These are phyloP conservation scores for Bubo blakistoni DNA, from an alignment of 2,113 vertebrate species.

Conservation along the genomic window DNA sequence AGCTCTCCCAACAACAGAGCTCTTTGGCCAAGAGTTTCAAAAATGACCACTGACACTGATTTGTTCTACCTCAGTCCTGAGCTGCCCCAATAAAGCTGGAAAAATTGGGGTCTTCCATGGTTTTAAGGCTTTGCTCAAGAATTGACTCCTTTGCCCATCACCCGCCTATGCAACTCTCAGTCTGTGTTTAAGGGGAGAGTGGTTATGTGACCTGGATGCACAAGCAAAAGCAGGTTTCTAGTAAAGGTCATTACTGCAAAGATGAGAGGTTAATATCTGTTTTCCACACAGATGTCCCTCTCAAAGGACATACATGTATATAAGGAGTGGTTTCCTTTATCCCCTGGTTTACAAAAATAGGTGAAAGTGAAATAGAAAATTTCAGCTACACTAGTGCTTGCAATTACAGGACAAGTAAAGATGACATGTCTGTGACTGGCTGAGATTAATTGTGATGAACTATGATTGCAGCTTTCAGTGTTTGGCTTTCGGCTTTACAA, in stretches of 20 bases:
- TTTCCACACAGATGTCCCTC: neutral
- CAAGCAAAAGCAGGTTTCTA: neutral
- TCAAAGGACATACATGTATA: neutral
- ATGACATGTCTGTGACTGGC: neutral
- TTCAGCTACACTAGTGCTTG: neutral
- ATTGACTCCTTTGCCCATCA: neutral
- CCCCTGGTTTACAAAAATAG: neutral
- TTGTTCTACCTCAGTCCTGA: neutral
- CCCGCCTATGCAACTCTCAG: neutral
- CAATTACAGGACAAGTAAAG: neutral
- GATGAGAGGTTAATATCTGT: neutral
- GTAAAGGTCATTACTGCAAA: neutral
- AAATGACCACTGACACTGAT: neutral
- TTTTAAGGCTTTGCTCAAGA: neutral
- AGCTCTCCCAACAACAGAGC: neutral
- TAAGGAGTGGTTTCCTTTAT: neutral
- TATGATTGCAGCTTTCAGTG: neutral
- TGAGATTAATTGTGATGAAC: neutral
- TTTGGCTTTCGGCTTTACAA: neutral
- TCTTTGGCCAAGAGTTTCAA: neutral
- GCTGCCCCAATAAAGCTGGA: neutral
- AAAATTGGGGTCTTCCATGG: neutral
- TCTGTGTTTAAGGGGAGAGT: neutral
- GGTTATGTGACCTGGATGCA: neutral
- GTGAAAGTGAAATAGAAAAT: neutral